Percentiles rank a stretch among this genome's conserved stretches.
These are phyloP conservation scores for Mythimna vitellina DNA, from an alignment of 2,888 invertebrate genomes.

Conservation along the genomic window DNA sequence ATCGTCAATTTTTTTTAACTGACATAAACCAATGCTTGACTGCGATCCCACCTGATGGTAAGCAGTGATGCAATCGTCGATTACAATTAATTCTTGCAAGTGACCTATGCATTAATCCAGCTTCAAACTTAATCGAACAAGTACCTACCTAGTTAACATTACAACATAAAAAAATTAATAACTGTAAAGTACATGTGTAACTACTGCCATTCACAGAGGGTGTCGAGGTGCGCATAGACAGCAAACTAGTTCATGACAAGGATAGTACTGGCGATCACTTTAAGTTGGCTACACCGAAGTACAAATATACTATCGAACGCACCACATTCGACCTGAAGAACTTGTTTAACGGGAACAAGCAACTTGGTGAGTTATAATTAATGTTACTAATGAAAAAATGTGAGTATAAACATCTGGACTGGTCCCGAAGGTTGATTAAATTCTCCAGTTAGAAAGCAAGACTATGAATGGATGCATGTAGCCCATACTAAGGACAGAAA, in stretches of 20 bases:
- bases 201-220: constrained; percentile 71
- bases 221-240: constrained; percentile 78
- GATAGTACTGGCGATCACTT: constrained; percentile 77
- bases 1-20: too few relatives aligned
- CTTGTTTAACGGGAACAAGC: constrained; percentile 87
- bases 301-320: constrained; percentile 83
- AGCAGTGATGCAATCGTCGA: too few relatives aligned
- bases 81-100: constrained; percentile 2
- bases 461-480: not conserved
- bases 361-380: constrained; percentile 77
- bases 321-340: constrained; percentile 84
- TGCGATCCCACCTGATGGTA: too few relatives aligned
- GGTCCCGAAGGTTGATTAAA: not conserved
- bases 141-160: too few relatives aligned
- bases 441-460: not conserved
- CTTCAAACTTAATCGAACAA: not conserved
- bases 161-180: constrained; percentile 1
- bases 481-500: too few relatives aligned
- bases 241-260: constrained; percentile 76
- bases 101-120: too few relatives aligned
- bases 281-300: constrained; percentile 78
- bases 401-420: not conserved
- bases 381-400: not conserved
- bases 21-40: too few relatives aligned
- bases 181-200: not conserved